Evolutionary conservation across 2,113 vertebrate species (phyloP).

Genomic region (Benitochromis conjunctus): DNA sequence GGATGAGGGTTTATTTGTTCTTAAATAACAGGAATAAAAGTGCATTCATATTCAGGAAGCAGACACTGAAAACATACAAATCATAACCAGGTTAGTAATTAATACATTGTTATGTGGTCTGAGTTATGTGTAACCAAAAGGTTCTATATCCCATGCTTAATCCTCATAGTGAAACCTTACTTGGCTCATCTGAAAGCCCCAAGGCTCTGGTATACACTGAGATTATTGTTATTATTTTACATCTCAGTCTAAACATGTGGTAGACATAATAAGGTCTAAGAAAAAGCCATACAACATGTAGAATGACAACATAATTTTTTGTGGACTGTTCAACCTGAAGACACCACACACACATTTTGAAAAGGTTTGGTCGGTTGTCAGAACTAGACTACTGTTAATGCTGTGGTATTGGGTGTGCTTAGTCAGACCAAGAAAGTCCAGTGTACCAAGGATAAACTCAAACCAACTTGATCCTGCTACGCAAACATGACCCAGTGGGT

Average conservation of each 20-base stretch:
- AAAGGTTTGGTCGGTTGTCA: conserved; percentile 9
- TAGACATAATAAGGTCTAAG: neutral
- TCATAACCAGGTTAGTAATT: neutral
- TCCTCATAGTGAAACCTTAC: neutral
- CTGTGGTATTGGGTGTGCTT: neutral
- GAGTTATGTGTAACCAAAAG: neutral
- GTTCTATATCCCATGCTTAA: neutral
- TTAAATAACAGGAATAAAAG: rapidly evolving
- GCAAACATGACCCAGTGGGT: conserved; percentile 36
- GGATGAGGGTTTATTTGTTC: neutral
- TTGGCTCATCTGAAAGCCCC: neutral
- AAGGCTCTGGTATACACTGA: neutral
- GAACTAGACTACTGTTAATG: neutral
- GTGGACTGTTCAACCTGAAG: neutral
- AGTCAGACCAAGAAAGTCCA: conserved; percentile 5
- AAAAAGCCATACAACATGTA: neutral
- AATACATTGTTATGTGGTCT: neutral
- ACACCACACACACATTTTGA: neutral
- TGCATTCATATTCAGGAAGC: neutral
- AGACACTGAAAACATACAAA: neutral
- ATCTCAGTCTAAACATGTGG: neutral
- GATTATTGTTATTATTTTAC: neutral
- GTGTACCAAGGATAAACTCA: conserved; percentile 25
- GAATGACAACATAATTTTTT: neutral
- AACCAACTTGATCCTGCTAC: conserved; percentile 36